Conservation (phyloP, 2,797 vertebrate genomes). For the Threskiornis aethiopicus region DNA sequence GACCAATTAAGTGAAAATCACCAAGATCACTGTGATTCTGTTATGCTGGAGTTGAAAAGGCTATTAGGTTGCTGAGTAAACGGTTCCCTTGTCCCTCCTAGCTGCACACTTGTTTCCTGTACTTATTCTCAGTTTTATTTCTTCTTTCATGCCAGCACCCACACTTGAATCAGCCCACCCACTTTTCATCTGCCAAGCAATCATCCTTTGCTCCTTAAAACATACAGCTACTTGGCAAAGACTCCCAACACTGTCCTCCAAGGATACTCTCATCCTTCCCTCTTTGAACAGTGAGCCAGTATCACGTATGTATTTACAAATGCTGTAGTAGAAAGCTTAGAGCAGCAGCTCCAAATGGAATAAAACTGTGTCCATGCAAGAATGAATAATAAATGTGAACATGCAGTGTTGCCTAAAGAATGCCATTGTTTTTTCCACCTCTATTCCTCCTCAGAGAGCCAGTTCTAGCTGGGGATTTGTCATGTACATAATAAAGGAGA, state of each 20-base stretch:
- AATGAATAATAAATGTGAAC: background rate
- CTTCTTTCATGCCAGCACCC: conserved; percentile 37
- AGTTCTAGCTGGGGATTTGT: background rate
- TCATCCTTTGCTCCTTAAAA: background rate
- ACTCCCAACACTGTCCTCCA: background rate
- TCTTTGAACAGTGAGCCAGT: background rate
- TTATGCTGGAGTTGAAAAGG: background rate
- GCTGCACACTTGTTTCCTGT: conserved; percentile 46
- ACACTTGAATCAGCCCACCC: conserved; percentile 41
- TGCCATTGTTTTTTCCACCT: background rate
- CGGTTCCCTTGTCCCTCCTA: background rate
- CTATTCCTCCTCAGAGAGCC: background rate
- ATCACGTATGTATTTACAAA: background rate
- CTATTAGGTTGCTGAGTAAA: conserved; percentile 19
- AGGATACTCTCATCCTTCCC: background rate
- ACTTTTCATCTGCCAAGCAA: conserved; percentile 51
- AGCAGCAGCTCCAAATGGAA: conserved; percentile 6
- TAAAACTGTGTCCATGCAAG: background rate
- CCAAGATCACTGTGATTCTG: background rate
- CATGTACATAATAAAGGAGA: background rate
- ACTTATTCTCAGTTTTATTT: conserved; percentile 46
- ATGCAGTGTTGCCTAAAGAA: background rate
- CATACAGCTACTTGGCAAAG: conserved; percentile 1
- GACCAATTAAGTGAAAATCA: background rate
- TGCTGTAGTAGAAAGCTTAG: conserved; percentile 6